Percentiles rank a stretch among this genome's conserved stretches.
phyloP scores from a whole-genome alignment of 2,888 invertebrate genomes.

The Acleris holmiana region DNA sequence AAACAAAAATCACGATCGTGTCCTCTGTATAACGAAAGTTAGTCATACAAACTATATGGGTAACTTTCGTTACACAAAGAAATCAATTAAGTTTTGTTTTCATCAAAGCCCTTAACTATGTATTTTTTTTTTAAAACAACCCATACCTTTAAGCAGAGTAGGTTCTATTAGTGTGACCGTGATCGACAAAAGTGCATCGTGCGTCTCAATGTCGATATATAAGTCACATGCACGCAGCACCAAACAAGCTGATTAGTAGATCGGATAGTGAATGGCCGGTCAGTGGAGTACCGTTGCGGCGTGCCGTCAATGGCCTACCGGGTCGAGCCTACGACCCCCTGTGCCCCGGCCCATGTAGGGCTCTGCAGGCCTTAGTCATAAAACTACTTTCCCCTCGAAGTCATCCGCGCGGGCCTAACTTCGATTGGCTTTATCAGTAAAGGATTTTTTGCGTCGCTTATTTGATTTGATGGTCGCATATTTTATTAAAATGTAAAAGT shows the following conservation, averaged over 20 bases:
- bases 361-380: conserved; percentile 43
- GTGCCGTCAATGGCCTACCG: conserved; percentile 60
- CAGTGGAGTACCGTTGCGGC: conserved; percentile 53
- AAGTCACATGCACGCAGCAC: neutral
- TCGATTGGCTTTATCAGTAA: neutral
- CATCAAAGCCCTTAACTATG: no score
- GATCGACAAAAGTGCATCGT: neutral
- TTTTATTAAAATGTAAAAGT: no score
- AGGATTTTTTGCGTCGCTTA: neutral
- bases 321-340: conserved; percentile 69
- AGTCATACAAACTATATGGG: no score
- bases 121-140: no score
- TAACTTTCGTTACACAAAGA: no score
- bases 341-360: conserved; percentile 72
- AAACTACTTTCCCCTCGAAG: conserved; percentile 30
- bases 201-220: neutral
- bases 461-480: no score
- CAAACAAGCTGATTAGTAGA: conserved; percentile 32
- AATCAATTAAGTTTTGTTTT: no score
- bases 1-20: no score
- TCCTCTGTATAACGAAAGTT: no score
- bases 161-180: neutral
- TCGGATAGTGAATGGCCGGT: conserved; percentile 70
- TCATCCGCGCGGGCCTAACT: conserved; percentile 10
- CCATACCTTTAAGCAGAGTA: no score